Base-by-base conservation (phyloP, 2,888 invertebrate species). In the Rambutsinella grinnellia region DNA sequence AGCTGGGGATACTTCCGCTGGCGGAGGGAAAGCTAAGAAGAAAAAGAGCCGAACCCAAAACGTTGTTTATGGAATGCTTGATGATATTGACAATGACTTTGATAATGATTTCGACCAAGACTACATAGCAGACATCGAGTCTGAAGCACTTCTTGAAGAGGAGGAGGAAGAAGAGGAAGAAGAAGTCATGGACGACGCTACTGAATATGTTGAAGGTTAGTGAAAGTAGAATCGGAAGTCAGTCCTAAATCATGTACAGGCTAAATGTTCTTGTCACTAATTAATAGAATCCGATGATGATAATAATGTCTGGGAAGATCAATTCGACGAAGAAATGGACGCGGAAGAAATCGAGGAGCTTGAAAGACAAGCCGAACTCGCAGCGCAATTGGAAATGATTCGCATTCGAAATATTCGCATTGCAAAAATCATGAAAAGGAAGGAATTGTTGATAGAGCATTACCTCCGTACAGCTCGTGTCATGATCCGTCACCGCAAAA, bases 401-500 rank as follows among this genome's bases (percentile, higher is more conserved):
- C 58, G 72, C n/a, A 6, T 58, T 13, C 46, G 71, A 57, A 49
- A 46, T 0, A 3, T 49, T 5, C 51, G 54, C 2, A 24, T 65
- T n/a, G 60, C 51, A 0, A 66, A 65, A 58, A 72, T 72, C 65
- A 23, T 8, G 19, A 23, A 26, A 23, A 72, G 66, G 19, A 72
- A 72, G 58, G 72, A 58, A 13, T 13, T 51, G 0, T 23, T 72
- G 1, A 58, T 72, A 3, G 65, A 66, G 10, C 49, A 66, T 17
- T 72, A 72, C 27, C 44, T 65, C 17, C 28, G 28, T 27, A 24
- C 60, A 8, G 72, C 72, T 26, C 49, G 46, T 0, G 44, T 72
- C 6, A 65, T 72, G 65, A 72, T 72, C 1, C 19, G 2, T 21
- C 72, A 65, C n/a, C 58, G 72, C 13, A 72, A 72, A 21, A 72